Evolutionary conservation across 2,888 invertebrate species (phyloP).

Genomic region (Phalera bucephala): DNA sequence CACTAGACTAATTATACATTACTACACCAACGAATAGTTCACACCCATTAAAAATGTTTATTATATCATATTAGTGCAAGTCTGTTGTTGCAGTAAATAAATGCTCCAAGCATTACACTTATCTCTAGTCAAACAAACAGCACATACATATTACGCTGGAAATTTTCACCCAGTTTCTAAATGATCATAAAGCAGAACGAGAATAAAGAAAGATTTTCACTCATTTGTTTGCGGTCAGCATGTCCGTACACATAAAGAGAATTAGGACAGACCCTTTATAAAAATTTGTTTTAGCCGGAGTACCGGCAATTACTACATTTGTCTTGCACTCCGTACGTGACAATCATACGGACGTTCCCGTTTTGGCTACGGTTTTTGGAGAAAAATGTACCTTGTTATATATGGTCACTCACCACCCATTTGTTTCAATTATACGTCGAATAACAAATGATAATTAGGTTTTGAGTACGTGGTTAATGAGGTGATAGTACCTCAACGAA

Average conservation of each 20-base stretch:
- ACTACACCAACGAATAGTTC: too few relatives aligned
- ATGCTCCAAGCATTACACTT: too few relatives aligned
- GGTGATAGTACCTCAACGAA: too few relatives aligned
- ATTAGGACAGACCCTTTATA: slow-evolving; percentile 6
- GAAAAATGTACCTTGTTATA: not conserved
- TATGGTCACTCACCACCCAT: not conserved
- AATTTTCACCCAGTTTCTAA: too few relatives aligned
- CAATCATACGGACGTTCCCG: slow-evolving; percentile 5
- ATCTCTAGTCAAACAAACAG: too few relatives aligned
- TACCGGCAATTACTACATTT: slow-evolving; percentile 14
- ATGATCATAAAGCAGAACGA: too few relatives aligned
- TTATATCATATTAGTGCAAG: too few relatives aligned
- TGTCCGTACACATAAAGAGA: slow-evolving; percentile 6
- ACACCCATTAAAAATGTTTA: not conserved
- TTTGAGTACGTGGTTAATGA: too few relatives aligned
- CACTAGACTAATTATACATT: too few relatives aligned
- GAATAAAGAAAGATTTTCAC: slow-evolving; percentile 6
- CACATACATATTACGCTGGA: too few relatives aligned
- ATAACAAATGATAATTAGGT: too few relatives aligned
- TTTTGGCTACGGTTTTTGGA: slow-evolving; percentile 5
- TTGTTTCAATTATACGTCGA: too few relatives aligned
- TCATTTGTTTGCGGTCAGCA: slow-evolving; percentile 18
- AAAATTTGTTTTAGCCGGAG: slow-evolving; percentile 7
- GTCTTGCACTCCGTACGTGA: slow-evolving; percentile 16
- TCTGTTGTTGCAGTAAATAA: not conserved